A percentile compares a stretch with the other conserved stretches of the same genome.
phyloP scores from a whole-genome alignment of 2,888 invertebrate species.

The Acleris holmiana region DNA sequence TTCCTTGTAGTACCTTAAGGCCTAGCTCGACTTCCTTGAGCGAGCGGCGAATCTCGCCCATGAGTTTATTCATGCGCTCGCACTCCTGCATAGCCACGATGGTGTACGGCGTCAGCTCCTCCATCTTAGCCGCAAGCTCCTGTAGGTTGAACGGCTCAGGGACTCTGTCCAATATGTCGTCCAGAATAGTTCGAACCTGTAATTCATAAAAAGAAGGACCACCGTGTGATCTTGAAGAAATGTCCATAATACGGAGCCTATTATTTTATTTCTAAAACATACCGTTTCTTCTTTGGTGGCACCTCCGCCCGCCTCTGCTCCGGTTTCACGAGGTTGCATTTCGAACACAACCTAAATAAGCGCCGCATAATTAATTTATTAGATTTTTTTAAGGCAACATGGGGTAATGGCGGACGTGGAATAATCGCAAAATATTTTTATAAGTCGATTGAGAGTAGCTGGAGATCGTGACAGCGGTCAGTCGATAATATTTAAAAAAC shows the following conservation, averaged over 20 bases:
- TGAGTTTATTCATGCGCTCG: conserved; percentile 96
- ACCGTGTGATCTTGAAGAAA: not conserved
- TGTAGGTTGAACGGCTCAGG: conserved; percentile 94
- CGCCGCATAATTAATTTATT: not conserved
- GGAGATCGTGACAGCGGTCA: too few relatives aligned
- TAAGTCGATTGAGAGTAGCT: too few relatives aligned
- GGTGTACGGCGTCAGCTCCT: conserved; percentile 95
- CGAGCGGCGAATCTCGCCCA: conserved; percentile 91
- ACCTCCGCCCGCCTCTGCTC: conserved; percentile 88
- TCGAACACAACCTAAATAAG: conserved; percentile 86
- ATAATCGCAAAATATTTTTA: too few relatives aligned
- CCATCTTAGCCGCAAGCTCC: conserved; percentile 93
- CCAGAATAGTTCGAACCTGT: conserved; percentile 89
- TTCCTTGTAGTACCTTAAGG: conserved; percentile 86
- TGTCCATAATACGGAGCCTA: not conserved
- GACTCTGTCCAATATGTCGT: conserved; percentile 94
- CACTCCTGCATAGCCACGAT: conserved; percentile 97
- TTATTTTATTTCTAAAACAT: conserved; percentile 35
- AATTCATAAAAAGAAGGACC: not conserved
- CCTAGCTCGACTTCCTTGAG: conserved; percentile 94
- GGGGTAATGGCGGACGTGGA: too few relatives aligned
- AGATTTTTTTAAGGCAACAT: not conserved
- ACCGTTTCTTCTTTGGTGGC: conserved; percentile 93
- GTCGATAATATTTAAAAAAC: too few relatives aligned
- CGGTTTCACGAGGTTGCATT: conserved; percentile 94